Base-by-base conservation (phyloP, 2,113 vertebrate genomes). In the Cebidichthys violaceus region DNA sequence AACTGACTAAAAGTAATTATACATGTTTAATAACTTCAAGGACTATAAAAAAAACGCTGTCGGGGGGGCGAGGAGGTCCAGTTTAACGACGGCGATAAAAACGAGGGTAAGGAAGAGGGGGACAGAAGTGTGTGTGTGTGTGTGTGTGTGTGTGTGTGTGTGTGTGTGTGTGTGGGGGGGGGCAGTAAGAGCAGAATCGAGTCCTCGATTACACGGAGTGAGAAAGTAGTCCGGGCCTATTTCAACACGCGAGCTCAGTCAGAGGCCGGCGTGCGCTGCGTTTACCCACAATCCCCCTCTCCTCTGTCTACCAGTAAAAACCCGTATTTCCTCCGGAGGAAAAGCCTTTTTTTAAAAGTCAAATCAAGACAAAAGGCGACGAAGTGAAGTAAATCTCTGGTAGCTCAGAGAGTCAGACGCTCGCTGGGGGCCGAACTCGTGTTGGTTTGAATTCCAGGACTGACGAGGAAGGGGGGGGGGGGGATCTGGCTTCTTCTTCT, bases 21-120 rank as follows among this genome's bases (percentile, higher is more conserved):
- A 94, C 93, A 92, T 92, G 93, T 95, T 95, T 94, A 95, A 94
- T 94, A 94, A 94, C 93, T 94, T 93, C 89, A 89, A 92, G 89
- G 89, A 93, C 90, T 88, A 93, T 93, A 95, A 94, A 94, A 94
- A 94, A 92, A 90, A 65, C 37, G 83, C 86, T 91, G 94, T 92
- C 92, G 91, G 88, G 90, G 90, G 91, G 91, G 91, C 87, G 73
- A 90, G 86, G 91, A 92, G 93, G 93, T 95, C 92, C 89, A 74
- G 89, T 92, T 94, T 94, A 94, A 94, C 89, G 90, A 92, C 71
- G 82, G 89, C 74, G 88, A 94, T 94, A 94, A 94, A 94, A 93
- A 87, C 50, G 73, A 88, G 86, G 80, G 86, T 84, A 77, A 87
- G 70, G 78, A 85, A 90, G 76, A 74, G 81, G 87, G 83, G 83